Percentiles rank a stretch among this genome's conserved stretches.
Conservation (phyloP, 2,113 vertebrate species). For the Hippocampus comes region DNA sequence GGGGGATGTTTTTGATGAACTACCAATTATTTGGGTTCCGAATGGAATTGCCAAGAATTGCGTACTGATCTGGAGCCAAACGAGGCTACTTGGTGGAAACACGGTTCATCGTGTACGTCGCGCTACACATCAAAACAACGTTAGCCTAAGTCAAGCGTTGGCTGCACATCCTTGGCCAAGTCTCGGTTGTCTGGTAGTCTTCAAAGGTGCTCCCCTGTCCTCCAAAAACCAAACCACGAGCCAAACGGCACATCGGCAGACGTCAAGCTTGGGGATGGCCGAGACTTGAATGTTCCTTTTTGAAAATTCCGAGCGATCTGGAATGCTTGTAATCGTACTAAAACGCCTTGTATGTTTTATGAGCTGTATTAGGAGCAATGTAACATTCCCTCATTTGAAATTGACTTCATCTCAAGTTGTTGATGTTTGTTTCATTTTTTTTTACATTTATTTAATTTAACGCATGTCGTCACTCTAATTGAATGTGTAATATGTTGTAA, state of each 20-base stretch:
- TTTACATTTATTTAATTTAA: slow-evolving; percentile 62
- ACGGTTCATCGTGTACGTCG: neutral
- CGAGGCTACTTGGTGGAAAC: neutral
- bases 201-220: slow-evolving; percentile 41
- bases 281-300: slow-evolving; percentile 62
- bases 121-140: neutral
- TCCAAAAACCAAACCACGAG: slow-evolving; percentile 35
- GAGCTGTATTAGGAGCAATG: slow-evolving; percentile 48
- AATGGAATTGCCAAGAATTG: neutral
- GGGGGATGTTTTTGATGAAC: neutral
- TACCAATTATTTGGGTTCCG: neutral
- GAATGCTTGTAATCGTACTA: slow-evolving; percentile 9
- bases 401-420: slow-evolving; percentile 57
- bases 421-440: slow-evolving; percentile 27
- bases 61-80: neutral
- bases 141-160: neutral
- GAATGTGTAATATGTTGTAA: slow-evolving; percentile 72
- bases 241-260: slow-evolving; percentile 34
- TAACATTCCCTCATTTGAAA: slow-evolving; percentile 62
- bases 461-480: slow-evolving; percentile 57
- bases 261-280: slow-evolving; percentile 39
- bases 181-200: neutral
- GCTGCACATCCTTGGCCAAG: slow-evolving; percentile 40
- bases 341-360: slow-evolving; percentile 54
- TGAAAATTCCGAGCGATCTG: slow-evolving; percentile 44